phyloP scores from a whole-genome alignment of 2,113 vertebrate genomes.

The Parus major region DNA sequence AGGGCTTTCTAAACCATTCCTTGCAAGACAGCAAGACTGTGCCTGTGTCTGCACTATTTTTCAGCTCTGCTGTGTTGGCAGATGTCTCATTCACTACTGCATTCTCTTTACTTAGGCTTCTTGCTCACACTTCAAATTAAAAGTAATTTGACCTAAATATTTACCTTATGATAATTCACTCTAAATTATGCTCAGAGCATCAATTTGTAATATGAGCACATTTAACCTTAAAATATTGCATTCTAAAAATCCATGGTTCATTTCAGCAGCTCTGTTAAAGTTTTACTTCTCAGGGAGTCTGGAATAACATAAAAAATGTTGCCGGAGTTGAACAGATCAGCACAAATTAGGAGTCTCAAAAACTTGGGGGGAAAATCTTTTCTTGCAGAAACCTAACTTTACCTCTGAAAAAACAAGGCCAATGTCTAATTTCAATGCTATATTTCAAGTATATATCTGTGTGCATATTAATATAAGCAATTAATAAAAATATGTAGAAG shows the following conservation, averaged over 20 bases:
- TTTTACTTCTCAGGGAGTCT: background rate
- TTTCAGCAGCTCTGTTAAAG: background rate
- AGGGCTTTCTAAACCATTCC: slow-evolving; percentile 83
- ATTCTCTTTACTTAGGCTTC: slow-evolving; percentile 44
- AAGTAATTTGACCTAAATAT: slow-evolving; percentile 73
- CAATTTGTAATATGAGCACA: slow-evolving; percentile 40
- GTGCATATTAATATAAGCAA: background rate
- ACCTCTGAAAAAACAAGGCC: background rate
- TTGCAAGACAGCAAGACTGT: slow-evolving; percentile 74
- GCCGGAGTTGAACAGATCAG: background rate
- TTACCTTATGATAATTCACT: slow-evolving; percentile 46
- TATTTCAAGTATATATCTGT: background rate
- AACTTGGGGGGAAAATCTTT: background rate
- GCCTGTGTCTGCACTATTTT: slow-evolving; percentile 52
- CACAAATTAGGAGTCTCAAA: background rate
- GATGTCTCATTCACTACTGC: slow-evolving; percentile 58
- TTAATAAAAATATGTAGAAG: background rate
- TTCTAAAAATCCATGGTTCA: background rate
- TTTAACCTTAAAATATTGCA: background rate
- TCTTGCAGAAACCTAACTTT: background rate
- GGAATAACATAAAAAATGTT: background rate
- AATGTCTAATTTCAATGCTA: background rate
- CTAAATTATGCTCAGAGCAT: slow-evolving; percentile 47
- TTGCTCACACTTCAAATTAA: slow-evolving; percentile 67
- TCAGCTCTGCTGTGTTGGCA: slow-evolving; percentile 63